Conservation (phyloP, 2,797 vertebrate species). For the Labroides dimidiatus region DNA sequence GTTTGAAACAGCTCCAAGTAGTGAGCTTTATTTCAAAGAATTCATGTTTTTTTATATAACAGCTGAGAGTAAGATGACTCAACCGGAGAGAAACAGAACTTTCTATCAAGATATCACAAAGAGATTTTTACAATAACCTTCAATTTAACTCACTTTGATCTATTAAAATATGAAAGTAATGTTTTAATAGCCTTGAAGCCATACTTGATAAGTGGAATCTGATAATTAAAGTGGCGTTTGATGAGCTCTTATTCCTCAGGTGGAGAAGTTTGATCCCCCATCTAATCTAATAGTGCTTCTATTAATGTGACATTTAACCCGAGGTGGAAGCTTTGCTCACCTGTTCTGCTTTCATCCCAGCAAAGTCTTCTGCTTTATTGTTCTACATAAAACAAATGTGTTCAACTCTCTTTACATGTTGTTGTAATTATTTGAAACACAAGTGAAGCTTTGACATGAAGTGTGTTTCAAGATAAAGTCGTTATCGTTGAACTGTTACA, state of each 20-base stretch:
- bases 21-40: conserved; percentile 36
- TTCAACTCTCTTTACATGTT: not conserved
- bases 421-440: conserved; percentile 14
- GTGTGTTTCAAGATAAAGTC: conserved; percentile 34
- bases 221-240: conserved; percentile 59
- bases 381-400: conserved; percentile 23
- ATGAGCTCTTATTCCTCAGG: conserved; percentile 55
- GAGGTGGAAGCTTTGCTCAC: conserved; percentile 2
- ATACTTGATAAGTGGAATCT: conserved; percentile 57
- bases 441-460: conserved; percentile 36
- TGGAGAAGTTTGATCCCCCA: conserved; percentile 46
- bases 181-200: conserved; percentile 53
- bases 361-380: conserved; percentile 6
- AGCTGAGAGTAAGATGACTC: conserved; percentile 5
- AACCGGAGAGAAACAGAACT: conserved; percentile 28
- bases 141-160: conserved; percentile 32
- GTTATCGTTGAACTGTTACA: conserved; percentile 45
- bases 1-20: conserved; percentile 30
- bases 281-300: conserved; percentile 51
- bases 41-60: conserved; percentile 11
- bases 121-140: conserved; percentile 43
- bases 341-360: conserved; percentile 28
- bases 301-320: conserved; percentile 46
- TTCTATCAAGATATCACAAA: conserved; percentile 37
- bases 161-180: conserved; percentile 51